Base-by-base conservation (phyloP, 2,888 invertebrate species). In the Helicoverpa assulta region DNA sequence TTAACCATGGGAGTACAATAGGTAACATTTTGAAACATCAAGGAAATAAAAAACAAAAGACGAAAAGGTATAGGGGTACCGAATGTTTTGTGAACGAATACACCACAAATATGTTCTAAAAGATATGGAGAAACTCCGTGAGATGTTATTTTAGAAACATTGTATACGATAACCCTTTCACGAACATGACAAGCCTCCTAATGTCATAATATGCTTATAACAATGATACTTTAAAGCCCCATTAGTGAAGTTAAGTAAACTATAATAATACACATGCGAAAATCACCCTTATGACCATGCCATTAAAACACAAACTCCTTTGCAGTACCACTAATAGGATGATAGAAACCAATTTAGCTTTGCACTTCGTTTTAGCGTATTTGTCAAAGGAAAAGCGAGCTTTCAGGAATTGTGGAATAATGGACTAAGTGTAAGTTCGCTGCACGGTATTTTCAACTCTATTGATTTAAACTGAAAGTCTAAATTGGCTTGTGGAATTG, bases 171-270 rank as follows among this genome's bases (percentile, higher is more conserved):
- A 63, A 8, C 26, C 37, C 21, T 18, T n/a, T 55, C 53, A 26
- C 14, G 40, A 57, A 50, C 40, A 56, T 63, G 16, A 40, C 43
- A 58, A 26, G 54, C 19, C 26, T 37, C 16, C 29, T 77, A 18
- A 52, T 75, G 19, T 53, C 61, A 67, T 75, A 73, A 59, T 62
- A 75, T 40, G 26, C 50, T 6, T 18, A 50, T 54, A 76, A 76
- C 52, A 73, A 67, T 47, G 52, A 54, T 63, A 73, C 50, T 78
- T 78, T 37, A 76, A 50, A 53, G 26, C 53, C 56, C 73, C 56
- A 73, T 66, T 76, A 73, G 29, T 5, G 2, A 53, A 43, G 10
- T 40, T 62, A 10, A 33, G 19, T 73, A 29, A 63, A 78, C 58
- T 59, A 50, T 19, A 33, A 43, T 10, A 16, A 51, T 40, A 6